These are phyloP conservation scores for Nowickia ferox DNA, from an alignment of 2,888 invertebrate genomes.

Conservation along the genomic window DNA sequence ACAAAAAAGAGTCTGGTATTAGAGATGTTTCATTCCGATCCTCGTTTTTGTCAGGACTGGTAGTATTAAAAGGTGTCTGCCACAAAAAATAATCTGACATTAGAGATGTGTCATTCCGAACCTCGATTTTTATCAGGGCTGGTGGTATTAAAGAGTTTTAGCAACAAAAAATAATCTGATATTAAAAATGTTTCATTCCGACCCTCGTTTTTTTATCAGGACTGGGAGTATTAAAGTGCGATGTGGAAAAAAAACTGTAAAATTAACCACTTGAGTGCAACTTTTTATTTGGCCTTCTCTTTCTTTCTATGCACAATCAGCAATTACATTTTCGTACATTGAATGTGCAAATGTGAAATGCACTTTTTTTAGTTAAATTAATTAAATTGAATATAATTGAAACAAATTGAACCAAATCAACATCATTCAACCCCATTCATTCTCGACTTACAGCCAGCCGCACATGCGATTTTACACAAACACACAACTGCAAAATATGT, in stretches of 20 bases:
- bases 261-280: background rate
- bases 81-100: too few species aligned
- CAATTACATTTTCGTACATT: conserved; percentile 2
- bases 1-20: too few species aligned
- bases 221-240: background rate
- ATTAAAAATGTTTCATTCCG: too few species aligned
- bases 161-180: too few species aligned
- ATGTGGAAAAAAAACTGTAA: background rate
- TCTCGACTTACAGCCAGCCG: conserved; percentile 44
- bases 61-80: too few species aligned
- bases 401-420: conserved; percentile 73
- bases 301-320: conserved; percentile 15
- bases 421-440: conserved; percentile 65
- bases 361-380: conserved; percentile 77
- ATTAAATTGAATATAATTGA: conserved; percentile 81
- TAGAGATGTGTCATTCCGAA: too few species aligned
- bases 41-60: too few species aligned
- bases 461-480: conserved; percentile 32
- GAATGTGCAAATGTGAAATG: conserved; percentile 74
- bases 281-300: conserved; percentile 32
- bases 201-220: too few species aligned
- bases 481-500: conserved; percentile 2
- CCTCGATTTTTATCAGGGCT: too few species aligned
- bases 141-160: too few species aligned
- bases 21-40: too few species aligned